Conservation (phyloP, 2,113 vertebrate genomes). For the Bubo scandiacus region DNA sequence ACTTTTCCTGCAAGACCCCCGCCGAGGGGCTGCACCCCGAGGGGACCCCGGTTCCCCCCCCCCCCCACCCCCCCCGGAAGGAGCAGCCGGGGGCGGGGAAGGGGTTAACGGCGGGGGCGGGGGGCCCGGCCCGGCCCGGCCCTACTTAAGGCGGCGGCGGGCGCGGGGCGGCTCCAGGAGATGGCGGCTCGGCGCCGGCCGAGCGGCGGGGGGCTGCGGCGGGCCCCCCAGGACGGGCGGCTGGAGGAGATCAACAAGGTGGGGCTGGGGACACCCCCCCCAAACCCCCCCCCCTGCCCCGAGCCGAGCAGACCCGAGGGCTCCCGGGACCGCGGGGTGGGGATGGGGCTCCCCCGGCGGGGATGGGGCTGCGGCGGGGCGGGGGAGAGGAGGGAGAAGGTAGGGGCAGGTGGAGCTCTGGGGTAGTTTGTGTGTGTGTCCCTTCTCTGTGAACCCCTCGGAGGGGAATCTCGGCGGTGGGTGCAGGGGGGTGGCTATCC, state of each 20-base stretch:
- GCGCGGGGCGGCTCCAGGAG: neutral
- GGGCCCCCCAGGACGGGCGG: slow-evolving; percentile 79
- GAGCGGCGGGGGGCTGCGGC: neutral
- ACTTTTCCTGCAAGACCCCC: no score
- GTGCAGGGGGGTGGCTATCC: no score
- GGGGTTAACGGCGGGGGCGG: slow-evolving; percentile 15
- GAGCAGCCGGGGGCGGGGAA: neutral
- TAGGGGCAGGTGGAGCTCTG: neutral
- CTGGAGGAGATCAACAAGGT: slow-evolving; percentile 92
- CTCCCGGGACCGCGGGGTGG: neutral
- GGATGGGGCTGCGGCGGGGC: neutral
- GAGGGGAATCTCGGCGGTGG: no score
- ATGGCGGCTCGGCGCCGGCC: slow-evolving; percentile 12
- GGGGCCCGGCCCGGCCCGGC: neutral
- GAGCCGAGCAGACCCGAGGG: no score
- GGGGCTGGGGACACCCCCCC: neutral
- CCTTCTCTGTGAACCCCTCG: neutral
- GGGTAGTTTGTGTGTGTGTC: no score
- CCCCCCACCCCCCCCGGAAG: no score
- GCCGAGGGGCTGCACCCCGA: neutral
- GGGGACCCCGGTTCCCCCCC: neutral
- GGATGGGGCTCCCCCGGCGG: neutral
- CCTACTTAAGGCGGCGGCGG: slow-evolving; percentile 26
- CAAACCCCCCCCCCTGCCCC: neutral
- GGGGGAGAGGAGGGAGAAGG: neutral